phyloP scores from a whole-genome alignment of 92 coral and sea anemone genomes.

The Scolanthus callimorphus region DNA sequence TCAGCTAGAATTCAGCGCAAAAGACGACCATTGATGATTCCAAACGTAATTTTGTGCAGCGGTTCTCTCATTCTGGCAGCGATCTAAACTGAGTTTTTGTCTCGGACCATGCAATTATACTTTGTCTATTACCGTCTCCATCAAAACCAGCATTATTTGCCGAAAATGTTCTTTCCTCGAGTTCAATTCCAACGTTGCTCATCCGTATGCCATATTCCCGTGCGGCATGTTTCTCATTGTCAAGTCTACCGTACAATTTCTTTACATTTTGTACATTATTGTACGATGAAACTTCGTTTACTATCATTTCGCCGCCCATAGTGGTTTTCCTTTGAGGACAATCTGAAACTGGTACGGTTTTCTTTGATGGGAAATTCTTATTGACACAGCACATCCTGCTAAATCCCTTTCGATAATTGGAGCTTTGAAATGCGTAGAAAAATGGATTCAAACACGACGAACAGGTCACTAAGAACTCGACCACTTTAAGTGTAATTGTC shows the following conservation, averaged over 20 bases:
- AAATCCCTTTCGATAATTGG: slow-evolving; percentile 64
- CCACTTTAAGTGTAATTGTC: slow-evolving; percentile 27
- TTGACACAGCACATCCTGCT: slow-evolving; percentile 1
- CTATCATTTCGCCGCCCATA: no score
- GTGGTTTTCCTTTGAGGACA: neutral
- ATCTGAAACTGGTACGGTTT: neutral
- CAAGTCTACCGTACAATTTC: no score
- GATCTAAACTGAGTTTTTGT: no score
- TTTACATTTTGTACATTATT: no score
- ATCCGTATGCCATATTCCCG: neutral
- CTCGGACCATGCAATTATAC: neutral
- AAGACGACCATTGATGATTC: no score
- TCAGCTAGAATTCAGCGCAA: no score
- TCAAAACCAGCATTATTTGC: neutral
- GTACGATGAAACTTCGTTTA: no score
- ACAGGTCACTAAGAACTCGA: slow-evolving; percentile 55
- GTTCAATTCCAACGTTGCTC: neutral
- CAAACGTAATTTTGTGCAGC: no score
- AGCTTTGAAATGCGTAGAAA: slow-evolving; percentile 72
- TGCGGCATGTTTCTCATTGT: no score
- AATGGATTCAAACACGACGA: slow-evolving; percentile 67
- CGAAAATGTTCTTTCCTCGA: neutral
- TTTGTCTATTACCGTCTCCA: neutral
- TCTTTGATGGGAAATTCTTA: neutral
- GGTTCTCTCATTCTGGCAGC: no score